phyloP scores from a whole-genome alignment of 2,797 vertebrate species.

The Halcyon leucocephala region DNA sequence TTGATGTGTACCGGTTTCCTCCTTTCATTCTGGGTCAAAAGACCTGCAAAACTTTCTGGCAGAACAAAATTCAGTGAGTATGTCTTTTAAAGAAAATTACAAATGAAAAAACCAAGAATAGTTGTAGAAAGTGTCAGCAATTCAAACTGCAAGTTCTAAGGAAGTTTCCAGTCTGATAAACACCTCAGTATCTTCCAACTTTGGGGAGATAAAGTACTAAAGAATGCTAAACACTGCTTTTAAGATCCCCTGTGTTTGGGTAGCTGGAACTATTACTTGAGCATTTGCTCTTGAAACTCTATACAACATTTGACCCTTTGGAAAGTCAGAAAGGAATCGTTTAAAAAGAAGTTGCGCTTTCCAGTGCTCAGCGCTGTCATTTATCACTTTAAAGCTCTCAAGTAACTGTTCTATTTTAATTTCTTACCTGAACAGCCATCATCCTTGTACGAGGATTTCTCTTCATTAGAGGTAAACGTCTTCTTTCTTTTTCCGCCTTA shows the following conservation, averaged over 20 bases:
- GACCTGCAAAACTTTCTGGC: neutral
- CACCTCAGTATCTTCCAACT: neutral
- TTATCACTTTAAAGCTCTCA: neutral
- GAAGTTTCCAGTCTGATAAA: neutral
- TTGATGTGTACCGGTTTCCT: neutral
- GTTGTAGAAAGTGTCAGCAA: neutral
- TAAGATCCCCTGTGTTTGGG: neutral
- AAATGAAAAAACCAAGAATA: neutral
- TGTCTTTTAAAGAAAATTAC: neutral
- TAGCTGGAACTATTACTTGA: neutral
- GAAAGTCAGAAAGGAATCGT: neutral
- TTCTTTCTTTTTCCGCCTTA: neutral
- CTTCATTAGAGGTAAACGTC: neutral
- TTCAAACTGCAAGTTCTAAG: neutral
- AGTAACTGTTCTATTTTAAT: neutral
- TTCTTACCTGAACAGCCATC: constrained; percentile 76
- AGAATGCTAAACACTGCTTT: neutral
- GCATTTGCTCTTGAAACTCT: neutral
- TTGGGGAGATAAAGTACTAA: neutral
- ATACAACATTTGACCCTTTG: neutral
- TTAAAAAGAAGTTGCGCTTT: neutral
- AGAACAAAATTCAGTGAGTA: neutral
- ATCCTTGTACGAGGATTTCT: neutral
- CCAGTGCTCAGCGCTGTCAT: neutral
- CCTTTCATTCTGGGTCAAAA: neutral